Evolutionary conservation across 2,888 invertebrate species (phyloP).

Genomic region (Nephrotoma guestfalica): DNA sequence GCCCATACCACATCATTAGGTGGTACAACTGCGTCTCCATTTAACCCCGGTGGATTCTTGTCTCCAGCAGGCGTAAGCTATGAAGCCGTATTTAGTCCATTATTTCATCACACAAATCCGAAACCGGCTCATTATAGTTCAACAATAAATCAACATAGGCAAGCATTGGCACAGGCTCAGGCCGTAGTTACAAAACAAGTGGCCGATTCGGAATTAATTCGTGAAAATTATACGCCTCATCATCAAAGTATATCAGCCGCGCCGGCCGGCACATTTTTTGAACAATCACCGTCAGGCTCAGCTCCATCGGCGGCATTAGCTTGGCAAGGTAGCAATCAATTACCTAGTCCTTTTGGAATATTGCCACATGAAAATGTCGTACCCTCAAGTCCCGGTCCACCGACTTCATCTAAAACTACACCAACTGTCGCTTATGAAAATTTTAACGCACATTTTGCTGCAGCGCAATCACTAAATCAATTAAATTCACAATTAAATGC

Average conservation of each 20-base stretch:
- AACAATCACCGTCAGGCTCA: conserved; percentile 24
- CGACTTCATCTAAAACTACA: conserved; percentile 42
- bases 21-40: conserved; percentile 47
- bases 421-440: conserved; percentile 43
- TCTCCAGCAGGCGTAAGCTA: conserved; percentile 64
- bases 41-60: conserved; percentile 57
- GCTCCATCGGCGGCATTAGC: conserved; percentile 37
- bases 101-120: conserved; percentile 64
- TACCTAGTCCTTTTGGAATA: conserved; percentile 61
- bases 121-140: conserved; percentile 60
- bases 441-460: conserved; percentile 55
- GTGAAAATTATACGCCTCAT: conserved; percentile 40
- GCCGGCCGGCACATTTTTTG: conserved; percentile 23
- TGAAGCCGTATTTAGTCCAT: conserved; percentile 67
- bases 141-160: conserved; percentile 46
- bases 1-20: conserved; percentile 44
- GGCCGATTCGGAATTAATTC: conserved; percentile 39
- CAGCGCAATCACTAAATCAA: conserved; percentile 6
- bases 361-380: conserved; percentile 58
- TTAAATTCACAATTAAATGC: conserved; percentile 41
- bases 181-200: conserved; percentile 42
- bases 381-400: conserved; percentile 43
- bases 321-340: conserved; percentile 60
- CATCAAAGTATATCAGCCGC: conserved; percentile 31
- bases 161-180: conserved; percentile 33